Evolutionary conservation across 2,888 invertebrate genomes (phyloP).

Genomic region (Bedellia somnulentella): DNA sequence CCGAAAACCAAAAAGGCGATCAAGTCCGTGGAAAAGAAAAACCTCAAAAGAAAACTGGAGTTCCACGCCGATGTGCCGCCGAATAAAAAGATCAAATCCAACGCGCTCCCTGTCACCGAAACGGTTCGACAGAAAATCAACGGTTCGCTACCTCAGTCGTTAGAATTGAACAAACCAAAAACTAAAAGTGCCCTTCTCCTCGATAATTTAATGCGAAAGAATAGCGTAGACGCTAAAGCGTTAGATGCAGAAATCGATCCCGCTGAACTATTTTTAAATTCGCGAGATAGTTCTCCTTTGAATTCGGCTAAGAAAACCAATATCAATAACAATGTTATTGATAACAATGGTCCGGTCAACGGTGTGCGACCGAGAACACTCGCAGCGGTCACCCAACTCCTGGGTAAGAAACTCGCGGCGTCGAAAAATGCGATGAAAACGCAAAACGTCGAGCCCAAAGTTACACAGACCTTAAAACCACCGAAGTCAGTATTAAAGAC

Average conservation of each 20-base stretch:
- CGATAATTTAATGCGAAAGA: conserved; percentile 60
- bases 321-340: conserved; percentile 51
- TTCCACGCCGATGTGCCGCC: conserved; percentile 18
- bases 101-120: background rate
- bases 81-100: conserved; percentile 28
- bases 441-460: conserved; percentile 40
- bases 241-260: conserved; percentile 37
- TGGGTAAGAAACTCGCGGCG: conserved; percentile 33
- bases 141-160: conserved; percentile 20
- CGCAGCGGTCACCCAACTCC: conserved; percentile 39
- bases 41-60: conserved; percentile 44
- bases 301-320: conserved; percentile 43
- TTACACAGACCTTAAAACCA: conserved; percentile 23
- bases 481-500: conserved; percentile 42
- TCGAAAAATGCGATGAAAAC: conserved; percentile 38
- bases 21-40: conserved; percentile 36
- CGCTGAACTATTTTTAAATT: conserved; percentile 44
- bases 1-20: conserved; percentile 23
- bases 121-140: conserved; percentile 15
- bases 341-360: conserved; percentile 25
- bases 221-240: conserved; percentile 54
- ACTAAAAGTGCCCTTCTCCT: conserved; percentile 50
- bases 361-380: conserved; percentile 36
- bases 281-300: conserved; percentile 33
- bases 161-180: conserved; percentile 29